Conservation (phyloP, 35 echinoderm and acorn worm genomes). For the Stichopus chloronotus region DNA sequence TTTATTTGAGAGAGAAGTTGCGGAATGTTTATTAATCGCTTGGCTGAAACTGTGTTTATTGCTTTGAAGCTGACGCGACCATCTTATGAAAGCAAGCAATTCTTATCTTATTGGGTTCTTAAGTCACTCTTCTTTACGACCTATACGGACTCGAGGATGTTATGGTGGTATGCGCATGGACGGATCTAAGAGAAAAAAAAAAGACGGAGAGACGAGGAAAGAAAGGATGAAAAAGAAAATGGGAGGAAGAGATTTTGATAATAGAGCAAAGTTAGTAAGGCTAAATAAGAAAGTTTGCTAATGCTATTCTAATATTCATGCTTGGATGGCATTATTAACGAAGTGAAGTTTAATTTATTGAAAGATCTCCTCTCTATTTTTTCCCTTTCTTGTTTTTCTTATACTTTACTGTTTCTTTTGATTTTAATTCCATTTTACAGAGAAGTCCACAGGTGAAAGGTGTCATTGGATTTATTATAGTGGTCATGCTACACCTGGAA, state of each 20-base stretch:
- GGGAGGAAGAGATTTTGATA: no score
- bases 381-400: not conserved
- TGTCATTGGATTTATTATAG: not conserved
- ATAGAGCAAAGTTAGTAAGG: no score
- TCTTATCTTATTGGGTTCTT: not conserved
- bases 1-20: not conserved
- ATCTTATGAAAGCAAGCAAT: not conserved
- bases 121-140: not conserved
- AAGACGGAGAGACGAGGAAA: no score
- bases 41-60: constrained; percentile 2
- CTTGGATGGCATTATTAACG: not conserved
- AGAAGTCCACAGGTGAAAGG: not conserved
- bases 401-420: not conserved
- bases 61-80: not conserved
- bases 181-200: no score
- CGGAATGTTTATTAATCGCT: constrained; percentile 6
- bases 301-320: not conserved
- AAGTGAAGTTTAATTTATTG: not conserved
- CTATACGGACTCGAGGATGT: no score
- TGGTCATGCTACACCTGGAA: no score
- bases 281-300: not conserved
- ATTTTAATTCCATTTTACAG: not conserved
- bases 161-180: no score
- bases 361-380: not conserved
- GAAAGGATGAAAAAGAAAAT: no score